A percentile compares a stretch with the other conserved stretches of the same genome.
Evolutionary conservation across 2,888 invertebrate genomes (phyloP).

Genomic region (Smittia sp.): DNA sequence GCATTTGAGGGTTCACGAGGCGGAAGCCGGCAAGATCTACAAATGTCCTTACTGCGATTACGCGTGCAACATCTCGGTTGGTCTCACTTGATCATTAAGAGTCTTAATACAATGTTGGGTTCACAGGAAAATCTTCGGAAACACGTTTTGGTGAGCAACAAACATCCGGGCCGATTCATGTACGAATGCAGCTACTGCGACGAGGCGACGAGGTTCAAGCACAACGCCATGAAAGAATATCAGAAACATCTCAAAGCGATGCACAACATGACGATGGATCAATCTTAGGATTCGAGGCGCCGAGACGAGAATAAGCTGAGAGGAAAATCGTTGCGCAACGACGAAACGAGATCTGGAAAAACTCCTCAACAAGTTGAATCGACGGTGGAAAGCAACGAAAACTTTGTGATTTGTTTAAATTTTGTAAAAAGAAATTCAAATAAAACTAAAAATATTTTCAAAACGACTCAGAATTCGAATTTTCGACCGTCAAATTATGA

Average conservation of each 20-base stretch:
- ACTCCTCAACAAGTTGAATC: no score
- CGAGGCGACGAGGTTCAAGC: conserved; percentile 45
- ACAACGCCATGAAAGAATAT: conserved; percentile 49
- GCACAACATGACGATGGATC: conserved; percentile 41
- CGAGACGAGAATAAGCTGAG: no score
- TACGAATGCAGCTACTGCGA: conserved; percentile 73
- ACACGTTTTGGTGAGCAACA: conserved; percentile 74
- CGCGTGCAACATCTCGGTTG: conserved; percentile 74
- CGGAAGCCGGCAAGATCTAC: conserved; percentile 72
- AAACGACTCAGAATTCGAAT: no score
- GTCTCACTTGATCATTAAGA: conserved; percentile 44
- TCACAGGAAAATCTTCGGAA: conserved; percentile 81
- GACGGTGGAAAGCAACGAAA: no score
- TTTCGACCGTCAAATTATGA: no score
- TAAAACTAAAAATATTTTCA: no score
- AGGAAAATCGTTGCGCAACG: no score
- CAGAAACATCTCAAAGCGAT: conserved; percentile 46
- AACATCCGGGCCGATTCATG: conserved; percentile 73
- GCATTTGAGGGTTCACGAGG: conserved; percentile 73
- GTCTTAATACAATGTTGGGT: background rate
- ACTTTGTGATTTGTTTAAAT: no score
- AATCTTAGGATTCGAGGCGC: background rate
- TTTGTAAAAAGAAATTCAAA: no score
- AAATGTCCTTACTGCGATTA: conserved; percentile 79
- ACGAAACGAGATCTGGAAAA: no score